A percentile compares a stretch with the other conserved stretches of the same genome.
Evolutionary conservation across 2,888 invertebrate species (phyloP).

Genomic region (Zootermopsis nevadensis): DNA sequence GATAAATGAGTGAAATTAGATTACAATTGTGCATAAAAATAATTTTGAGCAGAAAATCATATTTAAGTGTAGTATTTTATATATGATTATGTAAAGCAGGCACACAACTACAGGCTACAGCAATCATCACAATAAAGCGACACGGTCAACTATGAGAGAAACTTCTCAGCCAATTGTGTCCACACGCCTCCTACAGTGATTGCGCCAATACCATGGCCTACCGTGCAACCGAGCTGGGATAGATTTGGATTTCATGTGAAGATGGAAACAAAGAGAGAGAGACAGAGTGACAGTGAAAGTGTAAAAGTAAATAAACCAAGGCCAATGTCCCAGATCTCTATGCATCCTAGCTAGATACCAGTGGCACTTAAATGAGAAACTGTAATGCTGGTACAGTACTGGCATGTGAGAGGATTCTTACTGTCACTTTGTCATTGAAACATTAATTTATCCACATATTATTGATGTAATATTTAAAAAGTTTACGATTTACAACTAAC

Average conservation of each 20-base stretch:
- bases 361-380: background rate
- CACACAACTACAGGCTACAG: conserved; percentile 38
- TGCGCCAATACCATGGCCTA: conserved; percentile 2
- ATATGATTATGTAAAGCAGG: background rate
- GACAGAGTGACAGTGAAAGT: conserved; percentile 29
- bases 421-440: too few species aligned
- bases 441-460: too few species aligned
- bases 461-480: too few species aligned
- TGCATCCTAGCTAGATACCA: background rate
- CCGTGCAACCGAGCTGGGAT: conserved; percentile 22
- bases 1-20: too few species aligned
- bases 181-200: background rate
- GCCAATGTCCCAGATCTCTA: background rate
- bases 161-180: background rate
- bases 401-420: too few species aligned
- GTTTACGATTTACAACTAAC: too few species aligned
- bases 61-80: too few species aligned
- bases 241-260: background rate
- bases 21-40: too few species aligned
- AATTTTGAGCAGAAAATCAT: too few species aligned
- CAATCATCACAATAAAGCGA: conserved; percentile 37
- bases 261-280: conserved; percentile 11
- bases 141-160: conserved; percentile 16
- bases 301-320: background rate
- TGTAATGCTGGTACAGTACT: too few species aligned